These are phyloP conservation scores for Drosophila pseudoananassae DNA, from an alignment of 1,140 invertebrate species.

Conservation along the genomic window DNA sequence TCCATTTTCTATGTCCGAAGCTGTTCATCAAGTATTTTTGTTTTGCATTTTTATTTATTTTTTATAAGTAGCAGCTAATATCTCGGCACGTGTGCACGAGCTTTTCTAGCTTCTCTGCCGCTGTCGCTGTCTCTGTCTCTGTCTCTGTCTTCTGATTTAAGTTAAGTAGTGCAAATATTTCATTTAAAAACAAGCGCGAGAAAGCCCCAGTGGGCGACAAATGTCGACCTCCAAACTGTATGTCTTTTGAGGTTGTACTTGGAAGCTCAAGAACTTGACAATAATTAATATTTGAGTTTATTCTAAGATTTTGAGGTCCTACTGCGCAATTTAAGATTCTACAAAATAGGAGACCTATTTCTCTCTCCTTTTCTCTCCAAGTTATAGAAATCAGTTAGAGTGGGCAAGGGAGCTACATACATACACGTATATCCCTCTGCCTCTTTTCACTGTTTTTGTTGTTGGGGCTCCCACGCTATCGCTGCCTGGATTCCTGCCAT, in stretches of 20 bases:
- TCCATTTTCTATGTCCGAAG: constrained; percentile 68
- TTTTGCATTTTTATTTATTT: constrained; percentile 36
- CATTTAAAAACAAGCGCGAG: constrained; percentile 43
- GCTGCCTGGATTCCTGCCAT: constrained; percentile 27
- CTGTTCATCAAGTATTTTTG: constrained; percentile 71
- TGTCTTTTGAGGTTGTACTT: no score
- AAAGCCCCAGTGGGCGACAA: constrained; percentile 28
- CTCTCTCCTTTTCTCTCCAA: no score
- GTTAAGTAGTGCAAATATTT: constrained; percentile 65
- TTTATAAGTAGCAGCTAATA: constrained; percentile 39
- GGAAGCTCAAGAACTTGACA: no score
- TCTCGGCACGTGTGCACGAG: constrained; percentile 71
- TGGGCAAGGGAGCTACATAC: no score
- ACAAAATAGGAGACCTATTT: no score
- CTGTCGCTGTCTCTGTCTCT: no score
- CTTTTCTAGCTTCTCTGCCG: constrained; percentile 32
- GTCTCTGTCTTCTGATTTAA: constrained; percentile 40
- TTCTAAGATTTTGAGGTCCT: no score
- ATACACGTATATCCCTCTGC: not conserved
- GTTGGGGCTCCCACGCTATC: constrained; percentile 45
- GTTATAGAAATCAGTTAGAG: no score
- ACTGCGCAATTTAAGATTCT: no score
- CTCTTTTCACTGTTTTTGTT: constrained; percentile 16
- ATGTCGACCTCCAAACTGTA: constrained; percentile 27
- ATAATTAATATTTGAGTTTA: no score